Conservation (phyloP, 2,797 vertebrate species). For the Spea hammondii region DNA sequence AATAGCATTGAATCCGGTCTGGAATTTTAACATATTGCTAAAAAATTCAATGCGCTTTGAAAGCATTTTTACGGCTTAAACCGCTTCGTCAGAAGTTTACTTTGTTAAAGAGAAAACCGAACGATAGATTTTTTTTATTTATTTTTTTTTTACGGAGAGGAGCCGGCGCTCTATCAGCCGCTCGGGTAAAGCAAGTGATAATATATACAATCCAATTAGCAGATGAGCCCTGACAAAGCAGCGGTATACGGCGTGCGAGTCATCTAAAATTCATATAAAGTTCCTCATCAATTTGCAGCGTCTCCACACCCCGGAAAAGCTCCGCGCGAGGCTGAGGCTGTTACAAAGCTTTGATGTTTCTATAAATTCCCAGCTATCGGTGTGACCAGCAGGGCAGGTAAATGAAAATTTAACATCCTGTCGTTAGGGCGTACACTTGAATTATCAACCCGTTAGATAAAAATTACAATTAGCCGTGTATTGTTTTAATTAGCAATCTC, state of each 20-base stretch:
- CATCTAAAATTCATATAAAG: constrained; percentile 42
- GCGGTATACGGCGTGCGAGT: constrained; percentile 3
- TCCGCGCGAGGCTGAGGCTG: background rate
- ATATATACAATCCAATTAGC: constrained; percentile 52
- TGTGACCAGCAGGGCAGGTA: constrained; percentile 43
- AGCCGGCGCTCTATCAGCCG: constrained; percentile 1
- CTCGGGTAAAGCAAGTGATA: constrained; percentile 22
- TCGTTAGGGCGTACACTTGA: constrained; percentile 33
- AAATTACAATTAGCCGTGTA: constrained; percentile 48
- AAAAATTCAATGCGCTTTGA: constrained; percentile 38
- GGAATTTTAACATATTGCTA: constrained; percentile 38
- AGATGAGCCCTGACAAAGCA: constrained; percentile 48
- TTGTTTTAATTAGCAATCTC: constrained; percentile 41
- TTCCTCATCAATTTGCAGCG: constrained; percentile 42
- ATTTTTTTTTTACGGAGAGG: background rate
- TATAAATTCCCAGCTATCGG: constrained; percentile 47
- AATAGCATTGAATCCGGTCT: constrained; percentile 18
- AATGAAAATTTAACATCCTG: constrained; percentile 47
- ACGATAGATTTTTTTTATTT: background rate
- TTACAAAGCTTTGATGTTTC: constrained; percentile 18
- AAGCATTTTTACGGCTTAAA: constrained; percentile 27
- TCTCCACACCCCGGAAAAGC: constrained; percentile 23
- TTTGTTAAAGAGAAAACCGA: constrained; percentile 2
- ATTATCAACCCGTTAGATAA: constrained; percentile 44
- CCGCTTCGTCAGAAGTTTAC: constrained; percentile 45